These are phyloP conservation scores for Struthio camelus DNA, from an alignment of 2,113 vertebrate species.

Conservation along the genomic window DNA sequence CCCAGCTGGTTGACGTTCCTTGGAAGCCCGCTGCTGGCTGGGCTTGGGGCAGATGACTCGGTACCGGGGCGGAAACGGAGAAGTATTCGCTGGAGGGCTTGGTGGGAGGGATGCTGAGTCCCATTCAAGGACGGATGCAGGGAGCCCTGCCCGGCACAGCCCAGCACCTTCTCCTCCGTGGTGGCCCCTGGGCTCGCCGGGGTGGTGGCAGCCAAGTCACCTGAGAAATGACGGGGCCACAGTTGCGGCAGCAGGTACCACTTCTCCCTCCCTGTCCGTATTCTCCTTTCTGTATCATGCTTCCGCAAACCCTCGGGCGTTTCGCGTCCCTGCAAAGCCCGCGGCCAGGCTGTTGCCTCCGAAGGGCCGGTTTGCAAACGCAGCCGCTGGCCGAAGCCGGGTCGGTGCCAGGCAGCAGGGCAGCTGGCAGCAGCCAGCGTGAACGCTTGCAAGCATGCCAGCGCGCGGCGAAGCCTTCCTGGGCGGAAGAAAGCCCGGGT, in stretches of 20 bases:
- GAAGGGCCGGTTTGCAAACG: background rate
- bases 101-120: background rate
- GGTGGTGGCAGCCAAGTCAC: too few relatives aligned
- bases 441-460: accelerated
- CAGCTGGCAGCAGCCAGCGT: background rate
- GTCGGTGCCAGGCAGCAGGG: background rate
- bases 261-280: too few relatives aligned
- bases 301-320: too few relatives aligned
- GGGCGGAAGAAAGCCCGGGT: background rate
- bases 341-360: too few relatives aligned
- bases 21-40: background rate
- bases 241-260: too few relatives aligned
- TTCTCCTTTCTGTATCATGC: too few relatives aligned
- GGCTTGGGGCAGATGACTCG: too few relatives aligned
- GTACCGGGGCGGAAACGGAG: background rate
- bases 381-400: background rate
- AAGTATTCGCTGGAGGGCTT: too few relatives aligned
- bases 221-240: too few relatives aligned
- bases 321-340: too few relatives aligned
- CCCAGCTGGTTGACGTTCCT: accelerated
- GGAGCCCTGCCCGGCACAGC: accelerated
- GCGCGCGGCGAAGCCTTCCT: background rate
- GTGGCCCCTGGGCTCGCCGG: too few relatives aligned
- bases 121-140: accelerated
- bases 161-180: too few relatives aligned